Evolutionary conservation across 1,140 invertebrate species (phyloP), one percentile per base, ranked within the genome.

Genomic region (Sesamia nonagrioides): DNA sequence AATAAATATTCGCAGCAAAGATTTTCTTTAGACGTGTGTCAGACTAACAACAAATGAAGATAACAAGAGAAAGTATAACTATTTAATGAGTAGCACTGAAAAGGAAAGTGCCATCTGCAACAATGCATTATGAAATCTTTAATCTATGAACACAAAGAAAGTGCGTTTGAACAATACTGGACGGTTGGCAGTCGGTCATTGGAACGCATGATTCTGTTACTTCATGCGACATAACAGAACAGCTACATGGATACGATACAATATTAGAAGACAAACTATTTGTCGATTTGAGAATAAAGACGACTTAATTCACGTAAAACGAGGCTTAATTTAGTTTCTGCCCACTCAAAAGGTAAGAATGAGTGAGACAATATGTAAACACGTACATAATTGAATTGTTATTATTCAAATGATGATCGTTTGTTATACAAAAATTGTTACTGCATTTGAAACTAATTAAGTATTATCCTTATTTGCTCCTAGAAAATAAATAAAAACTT

Each of bases 61-160:
- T 74, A 74, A 74, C 37, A 27, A 74, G 71, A 37, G 71, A 74
- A 74, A 74, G 52, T 74, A 33, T n/a, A 18, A 11, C n/a, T 60
- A 74, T 74, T 42, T 74, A 74, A 74, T 74, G 71, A 74, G 73
- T 76, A 27, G 60, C 56, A 15, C 42, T 56, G 18, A 77, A 58
- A 78, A 75, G 54, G 68, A 77, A 73, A 81, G 58, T 75, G 77
- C 76, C 73, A 82, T 74, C 52, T 81, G 42, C 68, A 81, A 81
- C 79, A 83, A 84, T 79, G 81, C 73, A 45, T 77, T 68, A 74
- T 82, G 63, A 77, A 77, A 77, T 68, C 61, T 52, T 61, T 56
- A 56, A 72, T 72, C 69, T 56, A 37, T 60, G 72, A 58, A 60
- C 54, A 54, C 72, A 54, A 77, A 77, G 60, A 77, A 77, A 77